Evolutionary conservation across 2,797 vertebrate species (phyloP).

Genomic region (Aotus griseimembra): DNA sequence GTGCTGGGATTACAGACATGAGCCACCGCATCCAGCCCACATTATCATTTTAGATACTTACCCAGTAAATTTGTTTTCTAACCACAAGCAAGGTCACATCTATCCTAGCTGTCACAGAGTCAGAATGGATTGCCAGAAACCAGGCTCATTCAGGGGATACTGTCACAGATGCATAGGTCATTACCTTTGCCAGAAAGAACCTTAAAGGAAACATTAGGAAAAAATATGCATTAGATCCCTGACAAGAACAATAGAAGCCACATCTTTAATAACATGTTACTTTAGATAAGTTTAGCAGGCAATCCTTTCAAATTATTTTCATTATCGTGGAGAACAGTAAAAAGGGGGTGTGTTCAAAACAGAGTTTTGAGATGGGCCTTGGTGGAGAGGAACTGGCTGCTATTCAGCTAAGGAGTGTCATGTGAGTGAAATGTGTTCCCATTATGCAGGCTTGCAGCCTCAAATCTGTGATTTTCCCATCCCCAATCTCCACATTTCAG

Average conservation of each 20-base stretch:
- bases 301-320: conserved; percentile 15
- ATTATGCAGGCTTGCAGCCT: not conserved
- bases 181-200: conserved; percentile 34
- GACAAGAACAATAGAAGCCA: not conserved
- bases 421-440: not conserved
- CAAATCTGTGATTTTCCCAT: not conserved
- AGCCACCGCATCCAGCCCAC: not conserved
- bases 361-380: not conserved
- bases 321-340: not conserved
- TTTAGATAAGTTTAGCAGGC: not conserved
- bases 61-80: conserved; percentile 45
- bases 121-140: conserved; percentile 16
- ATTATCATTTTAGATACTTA: conserved; percentile 54
- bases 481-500: not conserved
- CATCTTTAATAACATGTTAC: not conserved
- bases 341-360: not conserved
- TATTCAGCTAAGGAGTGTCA: not conserved
- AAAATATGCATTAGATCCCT: conserved; percentile 42
- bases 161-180: not conserved
- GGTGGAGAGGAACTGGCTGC: not conserved
- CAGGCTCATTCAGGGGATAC: not conserved
- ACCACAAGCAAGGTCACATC: conserved; percentile 27
- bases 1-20: too few relatives aligned
- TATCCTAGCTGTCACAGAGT: not conserved
- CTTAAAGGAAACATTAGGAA: conserved; percentile 21